Evolutionary conservation across 2,888 invertebrate genomes (phyloP), one percentile per base, ranked within the genome.

Genomic region (Drosophila meridiana): DNA sequence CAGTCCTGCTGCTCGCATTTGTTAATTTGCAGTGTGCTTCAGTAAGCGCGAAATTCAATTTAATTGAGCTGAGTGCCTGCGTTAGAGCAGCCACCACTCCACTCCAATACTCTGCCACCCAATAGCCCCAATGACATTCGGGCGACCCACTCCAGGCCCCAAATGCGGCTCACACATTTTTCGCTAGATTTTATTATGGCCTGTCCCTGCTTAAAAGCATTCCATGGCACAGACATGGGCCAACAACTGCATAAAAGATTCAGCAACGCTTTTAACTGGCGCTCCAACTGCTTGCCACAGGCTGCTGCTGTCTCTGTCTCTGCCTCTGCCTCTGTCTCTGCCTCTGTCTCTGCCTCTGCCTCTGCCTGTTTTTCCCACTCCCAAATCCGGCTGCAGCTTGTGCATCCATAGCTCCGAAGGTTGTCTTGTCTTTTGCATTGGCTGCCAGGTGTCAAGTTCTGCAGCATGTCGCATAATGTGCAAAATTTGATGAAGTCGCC

Each of bases 41-140:
- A 82, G 88, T 85, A 79, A 90, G 90, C 91, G 82, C 86, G 89
- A 91, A 90, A 91, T 90, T 90, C 83, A 85, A 90, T 90, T 91
- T 90, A 90, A 90, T 90, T 90, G 91, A 90, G 90, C 87, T 90
- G 87, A 89, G 90, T 90, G 90, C 89, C 79, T 73, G 71, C 69
- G 47, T 59, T 68, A 71, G 63, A 67, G 61, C 71, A 62, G 32
- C 64, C 58, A n/a, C 30, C 50, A 53, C 55, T 38, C 40, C 60
- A 53, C 42, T 42, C 53, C 43, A 34, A 9, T 38, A 40, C 36
- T 32, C 42, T 48, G n/a, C 45, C 59, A 53, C 48, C 26, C 20
- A 30, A 14, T 20, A 11, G 7, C 32, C 32, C 45, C 53, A 66
- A 28, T 53, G 52, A 69, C 45, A 50, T 36, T 47, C 73, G 28